phyloP scores from a whole-genome alignment of 2,797 vertebrate species.

The Rhinichthys osculus region DNA sequence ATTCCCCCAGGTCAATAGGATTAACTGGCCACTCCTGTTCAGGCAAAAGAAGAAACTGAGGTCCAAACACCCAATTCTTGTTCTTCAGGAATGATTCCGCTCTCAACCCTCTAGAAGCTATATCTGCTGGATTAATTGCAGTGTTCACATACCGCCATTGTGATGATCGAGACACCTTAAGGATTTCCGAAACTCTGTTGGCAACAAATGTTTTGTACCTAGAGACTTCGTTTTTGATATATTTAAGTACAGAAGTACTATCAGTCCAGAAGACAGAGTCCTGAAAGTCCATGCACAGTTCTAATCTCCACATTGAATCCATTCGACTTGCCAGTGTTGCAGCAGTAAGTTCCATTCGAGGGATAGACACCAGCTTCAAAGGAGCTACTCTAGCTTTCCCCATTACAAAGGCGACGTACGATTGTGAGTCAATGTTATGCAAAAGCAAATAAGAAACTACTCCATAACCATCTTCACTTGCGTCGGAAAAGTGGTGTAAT shows the following conservation, averaged over 20 bases:
- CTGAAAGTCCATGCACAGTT: not conserved
- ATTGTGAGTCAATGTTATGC: not conserved
- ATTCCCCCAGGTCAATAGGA: not conserved
- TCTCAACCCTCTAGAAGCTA: not conserved
- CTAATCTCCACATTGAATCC: not conserved
- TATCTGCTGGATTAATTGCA: slow-evolving; percentile 3
- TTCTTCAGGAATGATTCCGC: not conserved
- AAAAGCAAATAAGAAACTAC: not conserved
- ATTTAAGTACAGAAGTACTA: not conserved
- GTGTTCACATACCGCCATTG: not conserved
- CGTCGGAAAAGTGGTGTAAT: not conserved
- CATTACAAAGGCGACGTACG: not conserved
- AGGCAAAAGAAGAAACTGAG: not conserved
- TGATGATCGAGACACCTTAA: not conserved
- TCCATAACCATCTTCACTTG: not conserved
- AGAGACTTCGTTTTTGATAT: not conserved
- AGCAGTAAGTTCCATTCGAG: no score
- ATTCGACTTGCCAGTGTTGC: no score
- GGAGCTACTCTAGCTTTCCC: not conserved
- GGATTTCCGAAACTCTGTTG: not conserved
- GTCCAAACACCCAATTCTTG: not conserved
- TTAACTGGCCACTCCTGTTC: not conserved
- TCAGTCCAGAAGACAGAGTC: not conserved
- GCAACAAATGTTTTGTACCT: not conserved
- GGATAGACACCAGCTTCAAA: no score